These are phyloP conservation scores for Craniophora ligustri DNA, from an alignment of 2,888 invertebrate species.

Conservation along the genomic window DNA sequence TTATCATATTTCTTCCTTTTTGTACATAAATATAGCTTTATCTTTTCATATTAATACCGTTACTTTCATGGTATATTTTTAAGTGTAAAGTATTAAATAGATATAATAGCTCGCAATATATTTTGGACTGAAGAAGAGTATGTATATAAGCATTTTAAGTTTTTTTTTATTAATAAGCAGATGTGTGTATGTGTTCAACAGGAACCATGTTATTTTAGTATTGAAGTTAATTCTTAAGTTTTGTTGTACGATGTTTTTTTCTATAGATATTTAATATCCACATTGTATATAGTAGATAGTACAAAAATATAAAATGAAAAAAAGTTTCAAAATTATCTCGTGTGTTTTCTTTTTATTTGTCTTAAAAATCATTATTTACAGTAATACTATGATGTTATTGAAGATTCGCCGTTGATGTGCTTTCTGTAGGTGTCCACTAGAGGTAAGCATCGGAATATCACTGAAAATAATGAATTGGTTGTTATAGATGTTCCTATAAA, in stretches of 20 bases:
- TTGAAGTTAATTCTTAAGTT: constrained; percentile 74
- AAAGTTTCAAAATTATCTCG: constrained; percentile 66
- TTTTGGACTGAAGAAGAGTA: constrained; percentile 24
- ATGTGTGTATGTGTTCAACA: constrained; percentile 51
- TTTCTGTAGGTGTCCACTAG: constrained; percentile 72
- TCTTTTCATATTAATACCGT: background rate
- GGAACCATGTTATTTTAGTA: constrained; percentile 67
- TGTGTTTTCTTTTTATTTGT: constrained; percentile 59
- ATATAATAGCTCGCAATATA: constrained; percentile 33
- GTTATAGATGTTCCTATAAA: no score
- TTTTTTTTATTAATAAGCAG: constrained; percentile 50
- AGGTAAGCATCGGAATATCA: constrained; percentile 73
- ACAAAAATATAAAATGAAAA: constrained; percentile 86
- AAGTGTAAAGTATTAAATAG: no score
- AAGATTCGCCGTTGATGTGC: constrained; percentile 52
- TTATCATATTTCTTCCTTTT: background rate
- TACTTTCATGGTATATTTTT: no score
- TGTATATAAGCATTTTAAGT: constrained; percentile 32
- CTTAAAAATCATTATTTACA: constrained; percentile 28
- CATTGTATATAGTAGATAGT: constrained; percentile 87
- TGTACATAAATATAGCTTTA: background rate
- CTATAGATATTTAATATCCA: constrained; percentile 84
- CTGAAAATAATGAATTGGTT: constrained; percentile 69
- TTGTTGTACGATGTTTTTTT: constrained; percentile 79
- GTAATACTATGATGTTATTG: constrained; percentile 13